Conservation (phyloP, 1,140 invertebrate genomes). For the Plodia interpunctella region DNA sequence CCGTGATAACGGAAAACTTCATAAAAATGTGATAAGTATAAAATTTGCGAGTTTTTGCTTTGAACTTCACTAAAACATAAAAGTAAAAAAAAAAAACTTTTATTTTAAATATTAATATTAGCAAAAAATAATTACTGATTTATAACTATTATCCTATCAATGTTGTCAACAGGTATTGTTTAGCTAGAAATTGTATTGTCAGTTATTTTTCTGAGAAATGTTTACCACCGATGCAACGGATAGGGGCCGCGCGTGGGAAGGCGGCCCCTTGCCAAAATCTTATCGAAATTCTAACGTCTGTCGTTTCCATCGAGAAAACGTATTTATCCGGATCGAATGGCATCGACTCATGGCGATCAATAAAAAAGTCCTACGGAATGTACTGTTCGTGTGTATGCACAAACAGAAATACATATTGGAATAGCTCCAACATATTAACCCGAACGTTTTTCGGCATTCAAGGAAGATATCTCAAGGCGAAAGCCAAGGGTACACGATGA, state of each 20-base stretch:
- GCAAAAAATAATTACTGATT: too few relatives aligned
- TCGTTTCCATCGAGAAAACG: background rate
- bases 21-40: too few relatives aligned
- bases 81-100: too few relatives aligned
- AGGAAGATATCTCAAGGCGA: constrained; percentile 5
- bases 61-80: too few relatives aligned
- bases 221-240: background rate
- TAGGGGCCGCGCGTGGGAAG: background rate
- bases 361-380: background rate
- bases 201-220: background rate
- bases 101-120: too few relatives aligned
- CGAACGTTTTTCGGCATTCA: constrained; percentile 8
- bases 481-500: background rate
- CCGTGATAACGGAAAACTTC: too few relatives aligned
- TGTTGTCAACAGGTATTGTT: background rate
- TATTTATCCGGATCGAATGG: background rate
- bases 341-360: background rate
- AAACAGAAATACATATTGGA: constrained; percentile 21
- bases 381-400: background rate
- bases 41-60: too few relatives aligned
- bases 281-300: background rate
- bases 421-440: constrained; percentile 20
- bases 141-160: too few relatives aligned
- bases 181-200: background rate
- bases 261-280: background rate